These are phyloP conservation scores for Anthoptus insignis DNA, from an alignment of 2,888 invertebrate species.

Conservation along the genomic window DNA sequence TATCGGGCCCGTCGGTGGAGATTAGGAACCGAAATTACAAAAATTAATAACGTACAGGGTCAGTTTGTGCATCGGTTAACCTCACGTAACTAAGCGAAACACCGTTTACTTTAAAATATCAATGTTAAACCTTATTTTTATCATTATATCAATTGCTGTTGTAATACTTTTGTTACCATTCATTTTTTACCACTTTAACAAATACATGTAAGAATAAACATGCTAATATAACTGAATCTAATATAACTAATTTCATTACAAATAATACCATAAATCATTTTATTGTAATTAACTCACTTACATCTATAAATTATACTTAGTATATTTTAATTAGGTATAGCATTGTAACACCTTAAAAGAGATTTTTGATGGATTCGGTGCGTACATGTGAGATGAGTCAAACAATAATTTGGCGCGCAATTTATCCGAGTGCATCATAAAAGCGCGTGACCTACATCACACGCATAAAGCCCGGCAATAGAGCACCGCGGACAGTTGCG, in stretches of 20 bases:
- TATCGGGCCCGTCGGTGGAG: conserved; percentile 77
- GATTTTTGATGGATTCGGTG: too few relatives aligned
- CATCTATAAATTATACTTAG: too few relatives aligned
- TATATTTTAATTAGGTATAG: neutral
- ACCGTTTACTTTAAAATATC: conserved; percentile 12
- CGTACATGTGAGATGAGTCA: conserved; percentile 51
- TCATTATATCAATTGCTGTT: too few relatives aligned
- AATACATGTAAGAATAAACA: too few relatives aligned
- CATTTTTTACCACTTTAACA: too few relatives aligned
- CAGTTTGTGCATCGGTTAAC: conserved; percentile 71
- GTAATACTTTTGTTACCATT: too few relatives aligned
- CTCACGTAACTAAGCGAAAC: conserved; percentile 48
- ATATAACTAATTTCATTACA: too few relatives aligned
- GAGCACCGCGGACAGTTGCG: conserved; percentile 71
- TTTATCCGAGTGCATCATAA: conserved; percentile 61
- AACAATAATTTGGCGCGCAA: conserved; percentile 54
- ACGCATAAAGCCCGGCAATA: conserved; percentile 63
- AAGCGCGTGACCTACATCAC: conserved; percentile 74
- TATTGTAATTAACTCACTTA: too few relatives aligned
- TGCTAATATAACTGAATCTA: too few relatives aligned
- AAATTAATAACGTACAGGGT: conserved; percentile 83
- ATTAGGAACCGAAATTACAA: conserved; percentile 82
- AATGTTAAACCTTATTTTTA: neutral
- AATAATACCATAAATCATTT: too few relatives aligned
- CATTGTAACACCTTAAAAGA: too few relatives aligned